Conservation (phyloP, 2,888 invertebrate genomes). For the Leptothorax acervorum region DNA sequence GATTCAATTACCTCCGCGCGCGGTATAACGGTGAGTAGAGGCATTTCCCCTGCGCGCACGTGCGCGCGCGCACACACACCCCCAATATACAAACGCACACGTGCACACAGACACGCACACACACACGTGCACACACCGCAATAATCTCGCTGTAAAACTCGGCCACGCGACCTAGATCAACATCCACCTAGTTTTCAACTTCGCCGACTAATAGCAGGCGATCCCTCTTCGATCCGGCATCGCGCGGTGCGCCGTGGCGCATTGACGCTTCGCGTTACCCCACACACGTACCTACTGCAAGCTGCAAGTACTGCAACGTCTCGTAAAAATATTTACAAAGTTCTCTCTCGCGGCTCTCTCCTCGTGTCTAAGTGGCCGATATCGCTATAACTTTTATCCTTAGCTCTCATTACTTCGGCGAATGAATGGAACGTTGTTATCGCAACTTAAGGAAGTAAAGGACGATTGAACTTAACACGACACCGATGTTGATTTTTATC, state of each 20-base stretch:
- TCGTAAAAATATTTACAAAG: constrained; percentile 45
- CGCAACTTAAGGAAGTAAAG: not conserved
- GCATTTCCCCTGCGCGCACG: constrained; percentile 45
- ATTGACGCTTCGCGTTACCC: constrained; percentile 8
- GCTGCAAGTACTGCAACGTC: not conserved
- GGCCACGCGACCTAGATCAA: constrained; percentile 49
- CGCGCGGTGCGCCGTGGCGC: not conserved
- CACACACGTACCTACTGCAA: too few relatives aligned
- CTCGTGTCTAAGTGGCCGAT: not conserved
- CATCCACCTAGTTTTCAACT: constrained; percentile 56
- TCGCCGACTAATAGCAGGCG: constrained; percentile 46
- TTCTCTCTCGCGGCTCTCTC: constrained; percentile 7
- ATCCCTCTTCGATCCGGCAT: constrained; percentile 39
- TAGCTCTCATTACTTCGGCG: constrained; percentile 1
- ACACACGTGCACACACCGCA: not conserved
- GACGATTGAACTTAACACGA: constrained; percentile 22
- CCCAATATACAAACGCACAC: not conserved
- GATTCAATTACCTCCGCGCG: constrained; percentile 53
- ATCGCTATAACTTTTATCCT: constrained; percentile 25
- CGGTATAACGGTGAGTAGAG: constrained; percentile 47
- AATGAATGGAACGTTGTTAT: constrained; percentile 12
- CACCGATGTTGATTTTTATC: constrained; percentile 13
- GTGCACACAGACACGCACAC: not conserved
- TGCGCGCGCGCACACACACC: not conserved
- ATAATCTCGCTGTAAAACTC: constrained; percentile 53